Conservation (phyloP, 1,140 invertebrate genomes). For the Papilio helenus region DNA sequence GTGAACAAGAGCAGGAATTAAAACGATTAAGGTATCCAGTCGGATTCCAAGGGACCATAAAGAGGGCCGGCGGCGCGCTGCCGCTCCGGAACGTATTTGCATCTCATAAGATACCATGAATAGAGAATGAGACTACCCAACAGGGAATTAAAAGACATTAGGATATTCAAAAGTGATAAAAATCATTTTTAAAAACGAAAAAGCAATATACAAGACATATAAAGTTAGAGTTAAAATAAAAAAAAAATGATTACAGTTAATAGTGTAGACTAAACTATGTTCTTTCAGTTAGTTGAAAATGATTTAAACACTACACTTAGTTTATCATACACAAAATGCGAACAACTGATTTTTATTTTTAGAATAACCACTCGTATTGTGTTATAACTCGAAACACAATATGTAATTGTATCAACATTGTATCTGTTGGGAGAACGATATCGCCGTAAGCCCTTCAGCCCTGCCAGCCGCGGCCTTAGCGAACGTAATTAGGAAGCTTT, state of each 20-base stretch:
- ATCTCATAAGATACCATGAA: conserved; percentile 52
- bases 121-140: conserved; percentile 44
- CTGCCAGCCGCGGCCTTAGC: conserved; percentile 47
- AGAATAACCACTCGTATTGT: not conserved
- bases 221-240: not conserved
- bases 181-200: not conserved
- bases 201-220: too few relatives aligned
- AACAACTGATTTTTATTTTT: not conserved
- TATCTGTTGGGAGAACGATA: not conserved
- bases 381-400: conserved; percentile 37
- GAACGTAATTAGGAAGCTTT: conserved; percentile 63
- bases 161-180: not conserved
- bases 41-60: conserved; percentile 51
- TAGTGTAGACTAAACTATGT: too few relatives aligned
- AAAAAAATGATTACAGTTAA: too few relatives aligned
- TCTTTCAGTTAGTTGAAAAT: too few relatives aligned
- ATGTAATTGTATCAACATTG: not conserved
- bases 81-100: conserved; percentile 48
- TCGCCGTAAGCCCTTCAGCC: conserved; percentile 52
- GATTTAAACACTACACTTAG: too few relatives aligned
- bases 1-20: conserved; percentile 47
- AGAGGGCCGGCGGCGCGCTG: conserved; percentile 30
- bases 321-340: not conserved
- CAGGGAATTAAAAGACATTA: conserved; percentile 33
- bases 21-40: conserved; percentile 53